Evolutionary conservation across 1,140 invertebrate species (phyloP).

Genomic region (Steinernema feltiae): DNA sequence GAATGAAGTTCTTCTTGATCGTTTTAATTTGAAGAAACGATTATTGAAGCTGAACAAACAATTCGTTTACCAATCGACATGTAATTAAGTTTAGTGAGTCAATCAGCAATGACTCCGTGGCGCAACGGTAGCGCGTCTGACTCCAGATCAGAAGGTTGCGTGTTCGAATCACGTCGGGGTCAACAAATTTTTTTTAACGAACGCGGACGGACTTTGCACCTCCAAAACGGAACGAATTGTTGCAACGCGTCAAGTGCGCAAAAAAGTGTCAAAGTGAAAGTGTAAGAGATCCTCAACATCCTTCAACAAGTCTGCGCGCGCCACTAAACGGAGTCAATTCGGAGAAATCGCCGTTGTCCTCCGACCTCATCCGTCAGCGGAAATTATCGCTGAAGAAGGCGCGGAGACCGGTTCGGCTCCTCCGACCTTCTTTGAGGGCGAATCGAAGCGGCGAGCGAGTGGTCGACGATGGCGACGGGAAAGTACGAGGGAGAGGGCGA

Average conservation of each 20-base stretch:
- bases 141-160: no score
- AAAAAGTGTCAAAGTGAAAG: not conserved
- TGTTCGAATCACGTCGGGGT: no score
- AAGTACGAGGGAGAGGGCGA: not conserved
- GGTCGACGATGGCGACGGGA: not conserved
- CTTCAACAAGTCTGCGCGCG: not conserved
- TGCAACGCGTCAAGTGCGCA: not conserved
- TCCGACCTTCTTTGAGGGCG: not conserved
- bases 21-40: no score
- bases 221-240: not conserved
- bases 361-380: conserved; percentile 8
- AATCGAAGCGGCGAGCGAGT: not conserved
- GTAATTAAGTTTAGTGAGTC: no score
- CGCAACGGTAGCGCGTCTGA: no score
- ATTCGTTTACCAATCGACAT: no score
- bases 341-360: not conserved
- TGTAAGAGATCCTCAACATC: not conserved
- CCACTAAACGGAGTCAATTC: not conserved
- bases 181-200: no score
- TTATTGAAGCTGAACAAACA: no score
- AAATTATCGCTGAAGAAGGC: not conserved
- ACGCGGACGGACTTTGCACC: no score
- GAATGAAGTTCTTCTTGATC: no score
- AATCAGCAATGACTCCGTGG: no score
- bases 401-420: not conserved